Conservation (phyloP, 2,888 invertebrate genomes). For the Sepioteuthis lessoniana region DNA sequence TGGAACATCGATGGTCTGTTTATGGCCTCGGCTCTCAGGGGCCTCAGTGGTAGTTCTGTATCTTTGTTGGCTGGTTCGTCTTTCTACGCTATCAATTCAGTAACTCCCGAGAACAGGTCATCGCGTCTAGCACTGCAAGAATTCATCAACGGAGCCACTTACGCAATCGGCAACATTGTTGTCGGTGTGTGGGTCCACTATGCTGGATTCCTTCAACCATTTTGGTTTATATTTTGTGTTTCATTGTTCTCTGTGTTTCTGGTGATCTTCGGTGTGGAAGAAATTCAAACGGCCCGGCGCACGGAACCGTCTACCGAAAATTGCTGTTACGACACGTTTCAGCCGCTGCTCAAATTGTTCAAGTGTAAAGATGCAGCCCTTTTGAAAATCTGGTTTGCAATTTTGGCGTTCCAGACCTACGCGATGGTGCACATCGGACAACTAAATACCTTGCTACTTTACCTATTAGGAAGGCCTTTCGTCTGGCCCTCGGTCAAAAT, state of each 20-base stretch:
- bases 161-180: constrained; percentile 70
- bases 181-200: constrained; percentile 70
- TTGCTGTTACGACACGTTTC: constrained; percentile 67
- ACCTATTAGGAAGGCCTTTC: constrained; percentile 66
- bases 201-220: constrained; percentile 70
- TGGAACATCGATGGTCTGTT: constrained; percentile 71
- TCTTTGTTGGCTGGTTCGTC: constrained; percentile 69
- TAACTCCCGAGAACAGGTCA: constrained; percentile 63
- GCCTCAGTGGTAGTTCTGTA: constrained; percentile 70
- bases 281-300: constrained; percentile 48
- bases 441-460: constrained; percentile 71
- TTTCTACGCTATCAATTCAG: constrained; percentile 68
- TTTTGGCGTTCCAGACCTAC: constrained; percentile 72
- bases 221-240: constrained; percentile 71
- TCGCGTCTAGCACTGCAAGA: constrained; percentile 68
- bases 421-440: constrained; percentile 74
- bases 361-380: constrained; percentile 67
- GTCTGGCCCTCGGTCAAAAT: constrained; percentile 66
- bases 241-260: constrained; percentile 70
- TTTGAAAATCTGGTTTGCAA: constrained; percentile 72
- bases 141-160: constrained; percentile 69
- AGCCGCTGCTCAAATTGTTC: constrained; percentile 66
- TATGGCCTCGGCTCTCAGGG: constrained; percentile 69
- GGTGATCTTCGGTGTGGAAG: constrained; percentile 54
- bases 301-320: constrained; percentile 59